These are phyloP conservation scores for Holcopasites calliopsidis DNA, from an alignment of 1,140 invertebrate genomes.

Conservation along the genomic window DNA sequence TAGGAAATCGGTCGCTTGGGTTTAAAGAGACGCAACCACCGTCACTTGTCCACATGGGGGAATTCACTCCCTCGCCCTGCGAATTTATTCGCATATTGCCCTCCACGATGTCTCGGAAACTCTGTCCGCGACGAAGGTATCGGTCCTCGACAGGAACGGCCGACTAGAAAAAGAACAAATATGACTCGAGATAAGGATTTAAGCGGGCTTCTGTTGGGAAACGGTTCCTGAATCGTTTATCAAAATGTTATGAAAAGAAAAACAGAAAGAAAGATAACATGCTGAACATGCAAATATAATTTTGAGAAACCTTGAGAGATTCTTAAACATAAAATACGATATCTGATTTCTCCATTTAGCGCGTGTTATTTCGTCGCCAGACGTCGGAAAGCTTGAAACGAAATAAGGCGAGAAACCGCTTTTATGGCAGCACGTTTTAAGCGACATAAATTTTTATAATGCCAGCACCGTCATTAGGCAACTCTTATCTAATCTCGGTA, in stretches of 20 bases:
- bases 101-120: neutral
- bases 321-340: neutral
- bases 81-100: neutral
- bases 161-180: neutral
- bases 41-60: neutral
- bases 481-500: constrained; percentile 37
- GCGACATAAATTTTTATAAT: constrained; percentile 23
- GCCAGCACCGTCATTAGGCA: neutral
- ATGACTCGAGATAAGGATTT: neutral
- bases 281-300: neutral
- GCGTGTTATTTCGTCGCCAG: neutral
- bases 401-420: neutral
- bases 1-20: too few species aligned
- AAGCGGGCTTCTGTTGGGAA: neutral
- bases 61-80: neutral
- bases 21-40: too few species aligned
- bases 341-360: neutral
- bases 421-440: neutral
- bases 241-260: too few species aligned
- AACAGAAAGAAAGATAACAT: too few species aligned
- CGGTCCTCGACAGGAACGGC: neutral
- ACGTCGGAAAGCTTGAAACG: neutral
- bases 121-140: neutral
- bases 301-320: too few species aligned
- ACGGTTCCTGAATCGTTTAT: neutral